Percentiles rank a stretch among this genome's conserved stretches.
Conservation (phyloP, 1,140 invertebrate genomes). For the Ectropis grisescens region DNA sequence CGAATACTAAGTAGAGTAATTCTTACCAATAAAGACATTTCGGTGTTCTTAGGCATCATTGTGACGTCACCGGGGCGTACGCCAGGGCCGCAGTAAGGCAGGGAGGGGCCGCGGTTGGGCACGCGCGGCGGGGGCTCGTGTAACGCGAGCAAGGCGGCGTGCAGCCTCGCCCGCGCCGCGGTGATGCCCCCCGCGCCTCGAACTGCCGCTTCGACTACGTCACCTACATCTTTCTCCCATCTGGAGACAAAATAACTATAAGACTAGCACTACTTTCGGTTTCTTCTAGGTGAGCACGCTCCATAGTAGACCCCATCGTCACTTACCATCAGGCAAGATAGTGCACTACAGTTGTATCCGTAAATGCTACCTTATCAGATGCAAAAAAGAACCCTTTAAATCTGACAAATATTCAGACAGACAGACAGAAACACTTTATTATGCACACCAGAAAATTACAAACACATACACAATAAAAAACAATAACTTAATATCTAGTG, state of each 20-base stretch:
- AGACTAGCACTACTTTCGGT: no score
- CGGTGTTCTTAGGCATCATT: constrained; percentile 53
- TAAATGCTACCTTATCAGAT: no score
- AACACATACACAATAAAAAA: no score
- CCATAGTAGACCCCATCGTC: no score
- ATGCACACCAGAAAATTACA: no score
- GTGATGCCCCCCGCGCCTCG: constrained; percentile 42
- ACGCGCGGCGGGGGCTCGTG: constrained; percentile 22
- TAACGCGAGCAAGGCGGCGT: constrained; percentile 43
- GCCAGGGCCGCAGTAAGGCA: constrained; percentile 53
- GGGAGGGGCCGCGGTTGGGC: constrained; percentile 30
- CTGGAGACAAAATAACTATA: constrained; percentile 11
- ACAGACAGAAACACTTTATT: no score
- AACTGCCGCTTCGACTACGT: constrained; percentile 54
- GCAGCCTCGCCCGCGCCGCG: constrained; percentile 47
- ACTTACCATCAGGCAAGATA: neutral
- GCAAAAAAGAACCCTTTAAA: no score
- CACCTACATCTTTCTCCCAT: constrained; percentile 52
- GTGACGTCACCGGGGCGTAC: constrained; percentile 58
- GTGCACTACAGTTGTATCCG: neutral
- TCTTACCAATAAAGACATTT: constrained; percentile 55
- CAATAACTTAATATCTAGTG: no score
- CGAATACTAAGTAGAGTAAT: no score
- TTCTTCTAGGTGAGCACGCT: no score
- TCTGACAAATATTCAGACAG: no score